These are phyloP conservation scores for Diglossa cyanea DNA, from an alignment of 2,797 vertebrate genomes.

Conservation along the genomic window DNA sequence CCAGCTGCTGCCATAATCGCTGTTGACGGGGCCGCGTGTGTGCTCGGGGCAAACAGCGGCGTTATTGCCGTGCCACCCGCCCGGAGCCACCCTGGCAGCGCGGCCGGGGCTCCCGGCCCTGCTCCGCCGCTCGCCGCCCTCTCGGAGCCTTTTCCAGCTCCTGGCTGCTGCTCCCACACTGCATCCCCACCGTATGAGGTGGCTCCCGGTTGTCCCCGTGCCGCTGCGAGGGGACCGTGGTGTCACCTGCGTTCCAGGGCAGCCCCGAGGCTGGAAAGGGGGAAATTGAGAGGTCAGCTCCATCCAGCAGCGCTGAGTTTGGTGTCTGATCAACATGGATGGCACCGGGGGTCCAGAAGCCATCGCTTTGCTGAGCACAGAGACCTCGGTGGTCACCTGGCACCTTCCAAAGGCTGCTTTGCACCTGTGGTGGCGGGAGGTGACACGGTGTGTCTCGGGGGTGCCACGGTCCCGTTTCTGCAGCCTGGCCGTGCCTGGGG, in stretches of 20 bases:
- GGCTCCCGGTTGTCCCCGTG: background rate
- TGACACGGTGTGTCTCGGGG: background rate
- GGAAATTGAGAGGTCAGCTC: rapidly evolving
- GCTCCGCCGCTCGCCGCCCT: rapidly evolving
- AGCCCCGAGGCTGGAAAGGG: rapidly evolving
- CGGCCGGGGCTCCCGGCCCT: background rate
- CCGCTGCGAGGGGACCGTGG: rapidly evolving
- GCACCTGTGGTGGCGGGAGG: rapidly evolving
- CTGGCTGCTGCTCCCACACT: background rate
- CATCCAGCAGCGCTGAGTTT: rapidly evolving
- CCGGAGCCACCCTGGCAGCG: background rate
- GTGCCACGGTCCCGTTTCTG: rapidly evolving
- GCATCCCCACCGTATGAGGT: background rate
- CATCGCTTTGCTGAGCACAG: background rate
- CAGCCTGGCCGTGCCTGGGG: rapidly evolving
- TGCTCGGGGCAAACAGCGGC: slow-evolving; percentile 21
- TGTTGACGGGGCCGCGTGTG: background rate
- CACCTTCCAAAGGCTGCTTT: background rate
- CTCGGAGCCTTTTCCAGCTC: background rate
- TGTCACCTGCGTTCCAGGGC: rapidly evolving
- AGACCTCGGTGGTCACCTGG: background rate
- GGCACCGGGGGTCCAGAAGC: background rate
- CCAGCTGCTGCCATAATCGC: slow-evolving; percentile 53
- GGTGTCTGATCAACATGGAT: background rate
- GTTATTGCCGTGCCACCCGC: background rate